Evolutionary conservation across 2,797 vertebrate genomes (phyloP), one percentile per base, ranked within the genome.

Genomic region (Malacoctenus gilli): DNA sequence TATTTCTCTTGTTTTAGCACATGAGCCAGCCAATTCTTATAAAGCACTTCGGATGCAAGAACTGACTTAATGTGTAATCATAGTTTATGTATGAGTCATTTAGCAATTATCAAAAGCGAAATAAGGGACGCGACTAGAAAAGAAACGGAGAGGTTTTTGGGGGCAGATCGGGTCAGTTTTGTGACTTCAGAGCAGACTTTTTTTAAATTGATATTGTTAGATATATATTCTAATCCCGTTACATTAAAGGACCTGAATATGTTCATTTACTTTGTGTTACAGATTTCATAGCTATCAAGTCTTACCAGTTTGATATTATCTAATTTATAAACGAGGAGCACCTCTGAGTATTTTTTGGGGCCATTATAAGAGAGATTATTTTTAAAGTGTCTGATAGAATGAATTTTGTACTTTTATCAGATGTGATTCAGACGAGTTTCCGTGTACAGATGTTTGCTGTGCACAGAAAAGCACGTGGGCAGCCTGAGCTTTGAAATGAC

Each of bases 121-220:
- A 72, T 51, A 37, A 46, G 31, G 42, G 2, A 46, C 57, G 47
- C 15, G 41, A 49, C 38, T 32, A 10, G 30, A 50, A 31, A 47
- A 41, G 34, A 61, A 52, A 4, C 54, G 21, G 4, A 39, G 25
- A 63, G 60, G 22, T 65, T 66, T n/a, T 20, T 41, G 56, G 50
- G 36, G 63, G 23, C 44, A 34, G 13, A 13, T 60, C 58, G 3
- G 51, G 75, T 22, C 72, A 40, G 71, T 79, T 72, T 75, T 72
- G 57, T 51, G 13, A 47, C n/a, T 60, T 38, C 68, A 32, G 59
- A 37, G 28, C 36, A 57, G 47, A 52, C 37, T 56, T 78, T 38
- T 86, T 85, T 57, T 58, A 59, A n/a, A n/a, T 58, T 49, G 39
- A 52, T 78, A 53, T 65, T 47, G 40, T 55, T 56, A 59, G 44